phyloP scores from a whole-genome alignment of 2,113 vertebrate genomes.

The Furnarius figulus region DNA sequence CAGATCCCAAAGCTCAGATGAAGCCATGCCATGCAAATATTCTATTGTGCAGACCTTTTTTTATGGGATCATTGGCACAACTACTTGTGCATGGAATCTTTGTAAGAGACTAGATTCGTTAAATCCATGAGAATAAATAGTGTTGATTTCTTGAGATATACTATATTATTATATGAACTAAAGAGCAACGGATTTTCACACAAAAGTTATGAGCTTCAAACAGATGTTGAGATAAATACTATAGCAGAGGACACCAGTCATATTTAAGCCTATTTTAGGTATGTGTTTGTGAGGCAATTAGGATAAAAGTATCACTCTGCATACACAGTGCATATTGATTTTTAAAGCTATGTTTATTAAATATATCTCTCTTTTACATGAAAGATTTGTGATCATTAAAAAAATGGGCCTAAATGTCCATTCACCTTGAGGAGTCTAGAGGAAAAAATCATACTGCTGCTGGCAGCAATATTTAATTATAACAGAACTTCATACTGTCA shows the following conservation, averaged over 20 bases:
- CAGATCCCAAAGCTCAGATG: background rate
- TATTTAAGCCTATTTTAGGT: background rate
- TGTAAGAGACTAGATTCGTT: background rate
- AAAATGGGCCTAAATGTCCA: background rate
- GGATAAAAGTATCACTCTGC: background rate
- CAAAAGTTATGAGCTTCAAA: background rate
- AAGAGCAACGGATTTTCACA: background rate
- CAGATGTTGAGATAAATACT: background rate
- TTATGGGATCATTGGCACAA: rapidly evolving
- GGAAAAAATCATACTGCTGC: background rate
- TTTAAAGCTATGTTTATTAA: background rate
- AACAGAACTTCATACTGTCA: background rate
- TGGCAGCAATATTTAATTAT: background rate
- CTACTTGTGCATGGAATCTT: background rate
- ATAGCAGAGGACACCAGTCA: background rate
- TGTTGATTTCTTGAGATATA: background rate
- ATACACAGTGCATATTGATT: background rate
- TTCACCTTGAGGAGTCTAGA: background rate
- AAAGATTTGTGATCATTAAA: background rate
- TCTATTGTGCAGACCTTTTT: background rate
- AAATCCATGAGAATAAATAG: background rate
- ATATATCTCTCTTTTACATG: background rate
- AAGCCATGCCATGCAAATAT: rapidly evolving
- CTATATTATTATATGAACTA: background rate
- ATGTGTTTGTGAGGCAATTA: background rate